Evolutionary conservation across 2,888 invertebrate species (phyloP).

Genomic region (Agrilus cyanescens): DNA sequence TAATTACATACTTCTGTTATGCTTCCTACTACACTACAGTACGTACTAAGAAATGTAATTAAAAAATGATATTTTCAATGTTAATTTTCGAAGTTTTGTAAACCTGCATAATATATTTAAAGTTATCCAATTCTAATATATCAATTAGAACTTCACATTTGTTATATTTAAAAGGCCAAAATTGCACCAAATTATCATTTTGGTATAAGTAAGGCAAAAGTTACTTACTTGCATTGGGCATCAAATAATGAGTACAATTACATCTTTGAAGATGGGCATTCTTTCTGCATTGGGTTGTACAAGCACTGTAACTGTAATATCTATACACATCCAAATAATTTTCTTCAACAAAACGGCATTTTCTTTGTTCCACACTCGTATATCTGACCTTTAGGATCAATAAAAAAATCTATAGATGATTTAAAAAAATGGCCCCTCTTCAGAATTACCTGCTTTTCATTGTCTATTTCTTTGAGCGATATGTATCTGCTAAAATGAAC

Average conservation of each 20-base stretch:
- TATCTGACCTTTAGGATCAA: slow-evolving; percentile 38
- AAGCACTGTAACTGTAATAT: slow-evolving; percentile 61
- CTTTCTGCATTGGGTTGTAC: slow-evolving; percentile 58
- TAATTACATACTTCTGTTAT: too few relatives aligned
- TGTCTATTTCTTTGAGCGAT: slow-evolving; percentile 47
- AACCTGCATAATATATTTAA: too few relatives aligned
- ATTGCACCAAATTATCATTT: too few relatives aligned
- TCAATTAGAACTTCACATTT: too few relatives aligned
- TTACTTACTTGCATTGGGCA: slow-evolving; percentile 47
- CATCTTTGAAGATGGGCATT: slow-evolving; percentile 48
- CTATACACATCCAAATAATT: slow-evolving; percentile 49
- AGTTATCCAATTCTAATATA: too few relatives aligned
- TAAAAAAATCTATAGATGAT: too few relatives aligned
- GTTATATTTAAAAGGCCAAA: too few relatives aligned
- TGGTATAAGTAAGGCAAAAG: neutral
- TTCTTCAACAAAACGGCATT: slow-evolving; percentile 59
- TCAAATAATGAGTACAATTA: slow-evolving; percentile 57
- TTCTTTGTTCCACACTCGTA: slow-evolving; percentile 50
- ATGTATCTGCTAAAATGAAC: slow-evolving; percentile 36
- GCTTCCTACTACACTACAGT: too few relatives aligned
- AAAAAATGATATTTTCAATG: too few relatives aligned
- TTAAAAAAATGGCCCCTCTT: neutral
- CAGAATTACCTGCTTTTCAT: slow-evolving; percentile 44
- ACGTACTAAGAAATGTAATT: too few relatives aligned
- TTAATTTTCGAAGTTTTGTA: too few relatives aligned